These are phyloP conservation scores for Ctenodactylus gundi DNA, from an alignment of 2,113 vertebrate genomes.

Conservation along the genomic window DNA sequence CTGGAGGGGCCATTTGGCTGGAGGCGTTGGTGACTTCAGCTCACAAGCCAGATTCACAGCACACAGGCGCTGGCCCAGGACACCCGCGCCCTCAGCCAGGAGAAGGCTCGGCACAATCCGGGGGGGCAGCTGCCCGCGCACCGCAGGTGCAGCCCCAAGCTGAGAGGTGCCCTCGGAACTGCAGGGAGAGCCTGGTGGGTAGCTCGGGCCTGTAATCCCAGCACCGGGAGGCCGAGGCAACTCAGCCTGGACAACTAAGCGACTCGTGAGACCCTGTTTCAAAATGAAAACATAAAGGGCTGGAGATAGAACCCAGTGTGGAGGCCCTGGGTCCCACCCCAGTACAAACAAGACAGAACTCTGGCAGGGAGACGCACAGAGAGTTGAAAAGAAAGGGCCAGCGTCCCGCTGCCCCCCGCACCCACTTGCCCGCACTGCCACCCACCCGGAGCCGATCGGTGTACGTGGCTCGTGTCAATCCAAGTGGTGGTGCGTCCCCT, in stretches of 20 bases:
- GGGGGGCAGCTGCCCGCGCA: not conserved
- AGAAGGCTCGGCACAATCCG: not conserved
- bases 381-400: rapidly evolving
- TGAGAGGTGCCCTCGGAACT: rapidly evolving
- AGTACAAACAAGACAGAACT: not conserved
- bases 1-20: too few relatives aligned
- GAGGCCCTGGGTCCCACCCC: not conserved
- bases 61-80: not conserved
- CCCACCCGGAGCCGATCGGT: too few relatives aligned
- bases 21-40: too few relatives aligned
- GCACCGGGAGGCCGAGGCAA: not conserved
- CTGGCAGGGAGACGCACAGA: too few relatives aligned
- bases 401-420: rapidly evolving
- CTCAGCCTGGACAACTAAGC: not conserved
- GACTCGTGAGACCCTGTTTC: not conserved
- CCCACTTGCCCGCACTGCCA: too few relatives aligned
- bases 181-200: not conserved
- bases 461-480: too few relatives aligned
- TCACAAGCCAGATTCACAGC: not conserved
- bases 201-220: not conserved
- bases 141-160: too few relatives aligned
- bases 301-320: not conserved
- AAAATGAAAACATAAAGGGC: not conserved
- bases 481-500: too few relatives aligned
- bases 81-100: not conserved